Evolutionary conservation across 1,140 invertebrate genomes (phyloP), one percentile per base, ranked within the genome.

Genomic region (Drosophila albomicans): DNA sequence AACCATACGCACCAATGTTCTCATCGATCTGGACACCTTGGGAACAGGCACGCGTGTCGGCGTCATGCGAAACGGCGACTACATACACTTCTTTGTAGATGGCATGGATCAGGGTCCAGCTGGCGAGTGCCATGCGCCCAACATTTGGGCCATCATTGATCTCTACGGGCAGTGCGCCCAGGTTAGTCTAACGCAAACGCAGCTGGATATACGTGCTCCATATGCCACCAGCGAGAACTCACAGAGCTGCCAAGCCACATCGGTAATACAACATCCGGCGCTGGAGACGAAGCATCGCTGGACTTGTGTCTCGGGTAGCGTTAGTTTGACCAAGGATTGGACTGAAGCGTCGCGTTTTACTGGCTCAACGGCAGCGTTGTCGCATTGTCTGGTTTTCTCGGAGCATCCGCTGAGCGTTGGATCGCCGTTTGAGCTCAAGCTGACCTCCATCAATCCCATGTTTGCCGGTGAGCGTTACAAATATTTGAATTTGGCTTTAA

Each of bases 161-260:
- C 94, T 99, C 10, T 99, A 99, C 91, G 98, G 98, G 4, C 97
- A 98, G 91, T 99, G 98, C 93, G 97, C 97, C 16, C 97, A 98
- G 94, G 97, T 99, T 54, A 93, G 93, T 73, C 92, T 94, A 5
- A 93, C 93, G 54, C 91, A 90, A 16, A 91, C 91, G 0, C 93
- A 93, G 30, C 30, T 82, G 51, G 88, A 91, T 46, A 84, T 92
- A 46, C 80, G 87, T 20, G 91, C 92, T 6, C 91, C 92, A 7
- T 93, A 93, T 75, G 92, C 92, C 15, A 93, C 91, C 38, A 92
- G 92, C 57, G 92, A 93, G 54, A 93, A 93, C 15, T 93, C 92
- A 5, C 92, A 93, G 75, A 92, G 91, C 48, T 91, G 91, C 20
- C 90, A 93, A 75, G 90, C 92, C n/a, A 88, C 84, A 5, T 92